Conservation (phyloP, 37 sponge, comb jelly and placozoan species). For the Spongilla lacustris region DNA sequence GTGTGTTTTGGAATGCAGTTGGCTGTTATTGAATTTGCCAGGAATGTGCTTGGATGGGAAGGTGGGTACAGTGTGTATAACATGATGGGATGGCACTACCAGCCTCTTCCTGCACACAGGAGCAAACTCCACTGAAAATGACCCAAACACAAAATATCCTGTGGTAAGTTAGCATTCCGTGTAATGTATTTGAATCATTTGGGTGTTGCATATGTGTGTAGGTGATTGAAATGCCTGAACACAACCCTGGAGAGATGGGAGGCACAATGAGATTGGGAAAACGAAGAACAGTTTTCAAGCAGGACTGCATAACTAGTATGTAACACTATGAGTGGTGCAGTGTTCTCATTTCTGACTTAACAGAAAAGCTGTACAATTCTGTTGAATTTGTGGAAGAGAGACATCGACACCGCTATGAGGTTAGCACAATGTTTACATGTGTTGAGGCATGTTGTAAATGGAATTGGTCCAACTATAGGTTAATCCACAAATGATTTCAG, state of each 20-base stretch:
- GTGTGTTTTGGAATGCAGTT: conserved; percentile 97
- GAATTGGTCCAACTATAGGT: conserved; percentile 29
- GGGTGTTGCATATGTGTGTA: conserved; percentile 3
- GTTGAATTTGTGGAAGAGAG: conserved; percentile 79
- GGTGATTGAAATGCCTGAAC: conserved; percentile 98
- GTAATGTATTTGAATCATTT: not conserved
- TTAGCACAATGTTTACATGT: not conserved
- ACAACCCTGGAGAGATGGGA: conserved; percentile 91
- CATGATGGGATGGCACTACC: not conserved
- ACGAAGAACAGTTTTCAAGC: conserved; percentile 81
- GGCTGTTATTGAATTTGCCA: conserved; percentile 94
- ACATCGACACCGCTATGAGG: conserved; percentile 95
- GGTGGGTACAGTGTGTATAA: conserved; percentile 33
- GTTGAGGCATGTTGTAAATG: too few relatives aligned
- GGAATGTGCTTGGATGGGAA: conserved; percentile 82
- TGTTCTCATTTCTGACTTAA: not conserved
- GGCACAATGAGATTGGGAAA: conserved; percentile 96
- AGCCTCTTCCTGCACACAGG: conserved; percentile 45
- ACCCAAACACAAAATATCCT: conserved; percentile 68
- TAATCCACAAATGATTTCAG: conserved; percentile 64
- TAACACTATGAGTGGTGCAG: not conserved
- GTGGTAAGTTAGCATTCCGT: conserved; percentile 43
- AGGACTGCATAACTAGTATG: conserved; percentile 71
- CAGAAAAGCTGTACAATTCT: conserved; percentile 77
- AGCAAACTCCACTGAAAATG: conserved; percentile 87